Evolutionary conservation across 1,140 invertebrate genomes (phyloP).

Genomic region (Arion vulgaris): DNA sequence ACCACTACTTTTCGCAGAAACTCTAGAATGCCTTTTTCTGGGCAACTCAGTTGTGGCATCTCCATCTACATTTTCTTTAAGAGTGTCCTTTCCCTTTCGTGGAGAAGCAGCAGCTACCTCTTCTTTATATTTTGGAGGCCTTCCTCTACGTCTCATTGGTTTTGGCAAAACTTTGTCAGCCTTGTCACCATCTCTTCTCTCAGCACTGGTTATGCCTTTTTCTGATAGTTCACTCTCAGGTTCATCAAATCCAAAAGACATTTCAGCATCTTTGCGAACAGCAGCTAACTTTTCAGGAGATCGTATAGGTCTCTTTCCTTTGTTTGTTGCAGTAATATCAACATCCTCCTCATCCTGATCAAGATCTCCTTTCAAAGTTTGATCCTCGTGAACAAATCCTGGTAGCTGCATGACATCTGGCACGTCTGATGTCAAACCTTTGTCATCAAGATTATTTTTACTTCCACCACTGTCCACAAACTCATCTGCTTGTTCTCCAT

Average conservation of each 20-base stretch:
- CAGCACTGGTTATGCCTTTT: not conserved
- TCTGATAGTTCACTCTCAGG: not conserved
- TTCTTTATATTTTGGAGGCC: conserved; percentile 7
- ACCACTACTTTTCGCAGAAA: conserved; percentile 24
- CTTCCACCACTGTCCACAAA: not conserved
- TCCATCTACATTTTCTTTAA: not conserved
- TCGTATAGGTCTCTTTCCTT: conserved; percentile 31
- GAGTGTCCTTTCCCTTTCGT: not conserved
- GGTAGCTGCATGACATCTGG: conserved; percentile 43
- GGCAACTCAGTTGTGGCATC: not conserved
- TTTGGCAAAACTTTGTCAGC: conserved; percentile 19
- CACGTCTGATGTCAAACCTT: conserved; percentile 13
- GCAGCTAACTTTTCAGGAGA: conserved; percentile 45
- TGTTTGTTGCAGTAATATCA: not conserved
- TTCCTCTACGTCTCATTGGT: not conserved
- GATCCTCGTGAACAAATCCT: conserved; percentile 29
- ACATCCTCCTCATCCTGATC: conserved; percentile 37
- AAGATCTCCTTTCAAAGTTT: conserved; percentile 26
- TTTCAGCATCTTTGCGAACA: conserved; percentile 40
- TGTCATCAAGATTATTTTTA: not conserved
- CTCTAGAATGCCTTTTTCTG: conserved; percentile 22
- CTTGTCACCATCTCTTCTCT: not conserved
- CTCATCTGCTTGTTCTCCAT: conserved; percentile 18
- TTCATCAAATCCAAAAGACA: conserved; percentile 44
- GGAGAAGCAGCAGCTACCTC: not conserved